Conservation (phyloP, 1,140 invertebrate genomes). For the Stenopsyche tienmushanensis region DNA sequence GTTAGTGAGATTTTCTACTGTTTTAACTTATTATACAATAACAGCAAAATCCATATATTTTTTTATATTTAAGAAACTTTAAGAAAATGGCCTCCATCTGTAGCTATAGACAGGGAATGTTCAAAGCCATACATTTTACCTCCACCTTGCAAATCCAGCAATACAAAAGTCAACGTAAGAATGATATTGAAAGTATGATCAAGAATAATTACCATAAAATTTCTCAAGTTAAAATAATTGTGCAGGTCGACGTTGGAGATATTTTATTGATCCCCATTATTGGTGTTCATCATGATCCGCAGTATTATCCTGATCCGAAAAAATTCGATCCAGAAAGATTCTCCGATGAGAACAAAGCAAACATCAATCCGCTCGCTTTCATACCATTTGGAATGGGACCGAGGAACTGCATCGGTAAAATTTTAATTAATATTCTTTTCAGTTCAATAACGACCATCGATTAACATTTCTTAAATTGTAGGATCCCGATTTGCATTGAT, state of each 20-base stretch:
- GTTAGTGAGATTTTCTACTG: constrained; percentile 38
- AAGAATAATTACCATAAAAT: background rate
- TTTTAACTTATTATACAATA: background rate
- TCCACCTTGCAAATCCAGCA: constrained; percentile 15
- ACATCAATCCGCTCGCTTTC: constrained; percentile 9
- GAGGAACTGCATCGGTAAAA: constrained; percentile 60
- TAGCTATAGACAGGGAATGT: constrained; percentile 46
- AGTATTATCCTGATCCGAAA: constrained; percentile 8
- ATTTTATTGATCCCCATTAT: background rate
- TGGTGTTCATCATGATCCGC: background rate
- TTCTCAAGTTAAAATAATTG: constrained; percentile 26
- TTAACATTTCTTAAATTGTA: constrained; percentile 8
- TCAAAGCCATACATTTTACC: constrained; percentile 43
- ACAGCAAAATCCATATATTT: background rate
- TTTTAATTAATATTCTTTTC: background rate
- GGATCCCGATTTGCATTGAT: constrained; percentile 53
- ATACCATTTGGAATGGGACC: constrained; percentile 65
- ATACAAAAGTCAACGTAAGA: background rate
- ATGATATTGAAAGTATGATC: constrained; percentile 8
- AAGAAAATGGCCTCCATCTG: constrained; percentile 53
- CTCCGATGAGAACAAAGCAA: constrained; percentile 48
- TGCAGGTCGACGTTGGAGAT: constrained; percentile 18
- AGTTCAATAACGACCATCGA: background rate
- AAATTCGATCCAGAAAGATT: constrained; percentile 62
- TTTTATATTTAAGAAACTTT: constrained; percentile 49